These are phyloP conservation scores for Neuroterus valhalla DNA, from an alignment of 1,140 invertebrate species.

Conservation along the genomic window DNA sequence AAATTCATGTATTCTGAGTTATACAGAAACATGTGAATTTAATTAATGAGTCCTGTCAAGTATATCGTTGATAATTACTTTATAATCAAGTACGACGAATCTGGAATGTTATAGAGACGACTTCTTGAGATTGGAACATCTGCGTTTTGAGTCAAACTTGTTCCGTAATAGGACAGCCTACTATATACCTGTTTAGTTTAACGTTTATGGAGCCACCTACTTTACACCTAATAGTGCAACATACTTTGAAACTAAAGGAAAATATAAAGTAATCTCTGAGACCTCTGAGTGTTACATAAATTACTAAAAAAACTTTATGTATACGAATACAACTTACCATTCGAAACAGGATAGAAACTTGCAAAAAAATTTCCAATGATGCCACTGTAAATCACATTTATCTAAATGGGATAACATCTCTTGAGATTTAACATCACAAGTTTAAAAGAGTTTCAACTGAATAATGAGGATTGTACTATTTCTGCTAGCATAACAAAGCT, in stretches of 20 bases:
- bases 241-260: not conserved
- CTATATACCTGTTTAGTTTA: slow-evolving; percentile 11
- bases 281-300: slow-evolving; percentile 9
- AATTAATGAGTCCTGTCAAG: not conserved
- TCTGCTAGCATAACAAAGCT: too few species aligned
- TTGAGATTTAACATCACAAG: too few species aligned
- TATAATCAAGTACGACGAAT: not conserved
- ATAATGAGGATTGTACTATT: too few species aligned
- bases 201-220: slow-evolving; percentile 16
- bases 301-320: not conserved
- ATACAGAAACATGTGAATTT: too few species aligned
- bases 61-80: not conserved
- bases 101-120: not conserved
- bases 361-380: not conserved
- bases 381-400: not conserved
- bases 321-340: not conserved
- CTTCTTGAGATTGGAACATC: not conserved
- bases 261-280: slow-evolving; percentile 1
- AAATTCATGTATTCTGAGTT: too few species aligned
- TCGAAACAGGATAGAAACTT: not conserved
- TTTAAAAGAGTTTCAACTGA: too few species aligned
- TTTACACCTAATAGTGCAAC: slow-evolving; percentile 1
- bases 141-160: not conserved
- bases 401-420: not conserved
- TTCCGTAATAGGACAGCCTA: slow-evolving; percentile 9